Evolutionary conservation across 2,797 vertebrate genomes (phyloP), one percentile per base, ranked within the genome.

Genomic region (Bufotes viridis): DNA sequence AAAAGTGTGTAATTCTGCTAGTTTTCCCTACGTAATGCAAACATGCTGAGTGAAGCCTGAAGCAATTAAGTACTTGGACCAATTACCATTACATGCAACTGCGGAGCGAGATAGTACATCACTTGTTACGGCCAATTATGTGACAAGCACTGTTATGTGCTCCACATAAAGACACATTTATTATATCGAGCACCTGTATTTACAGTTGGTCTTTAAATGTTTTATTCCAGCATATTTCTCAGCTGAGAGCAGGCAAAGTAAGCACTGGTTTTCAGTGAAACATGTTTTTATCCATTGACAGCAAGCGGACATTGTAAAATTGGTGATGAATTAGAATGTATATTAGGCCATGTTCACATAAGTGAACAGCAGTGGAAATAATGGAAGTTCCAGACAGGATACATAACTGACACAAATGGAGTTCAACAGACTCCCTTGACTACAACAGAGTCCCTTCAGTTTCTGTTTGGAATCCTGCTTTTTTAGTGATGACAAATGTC

Each of bases 31-130:
- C 61, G 57, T 76, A 84, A 84, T 76, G 24, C 55, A 76, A 84
- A 51, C 69, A 76, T 61, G 82, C 34, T 84, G 82, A 84, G 82
- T 84, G 70, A 84, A 63, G 51, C 20, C 70, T 84, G 57, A 76
- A 84, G 20, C 57, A 49, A 75, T 84, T 75, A 60, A 84, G 57
- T 22, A 61, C 7, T 76, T 84, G 70, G 57, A 51, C 69, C 82
- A 75, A 84, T 74, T 84, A 63, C 22, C 14, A 63, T 61, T 75
- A 74, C 34, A 63, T 42, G 24, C 18, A 49, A 15, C 72, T 61
- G 58, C 29, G 14, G 53, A 58, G 29, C 18, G n/a, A 34, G 55
- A 84, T 15, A 75, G 82, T 58, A 75, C 29, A 75, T 49, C 29
- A 70, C 34, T 70, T 82, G 61, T 82, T 82, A 57, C n/a, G 81